Base-by-base conservation (phyloP, 2,113 vertebrate genomes). In the Cryptotis parvus region DNA sequence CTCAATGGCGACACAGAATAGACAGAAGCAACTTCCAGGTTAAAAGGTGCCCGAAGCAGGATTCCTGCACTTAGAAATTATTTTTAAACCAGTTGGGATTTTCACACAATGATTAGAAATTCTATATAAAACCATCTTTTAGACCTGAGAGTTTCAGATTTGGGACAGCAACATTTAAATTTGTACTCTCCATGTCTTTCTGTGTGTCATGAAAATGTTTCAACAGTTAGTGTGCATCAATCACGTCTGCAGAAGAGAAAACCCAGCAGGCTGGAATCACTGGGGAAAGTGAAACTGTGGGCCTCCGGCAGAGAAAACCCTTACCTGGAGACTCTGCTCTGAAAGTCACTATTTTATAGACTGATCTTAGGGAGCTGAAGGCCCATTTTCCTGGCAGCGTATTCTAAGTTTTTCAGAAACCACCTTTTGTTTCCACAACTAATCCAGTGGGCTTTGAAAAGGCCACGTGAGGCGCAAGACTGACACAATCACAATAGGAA, bases 401-500 rank as follows among this genome's bases (percentile, higher is more conserved):
- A 95, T 96, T 92, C 91, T 95, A 91, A 95, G 76, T 69, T 88
- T 76, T 91, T 77, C 22, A 73, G 91, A 82, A 90, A 39, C 55
- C 82, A 84, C 58, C 52, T 81, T 87, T 74, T 91, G 88, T 58
- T 63, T 84, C 87, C 76, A 89, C 49, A 78, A 77, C 66, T 87
- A 82, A 93, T 81, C 74, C 92, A 66, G 69, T 92, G 70, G 35
- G 49, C 83, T 96, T 95, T 55, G 80, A 84, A 95, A 94, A 84
- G 93, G 88, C 81, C 82, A 61, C 86, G 78, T 94, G 76, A 92
- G 94, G 87, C 63, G 87, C 94, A 92, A 76, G 77, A 85, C 69
- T 65, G 74, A 89, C 90, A 93, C 65, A 89, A 79, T 4, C 83
- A 73, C 88, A 94, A 78, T 58, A 95, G 84, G 84, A 94, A 77